These are phyloP conservation scores for Takifugu rubripes DNA, from an alignment of 2,797 vertebrate genomes.

Conservation along the genomic window DNA sequence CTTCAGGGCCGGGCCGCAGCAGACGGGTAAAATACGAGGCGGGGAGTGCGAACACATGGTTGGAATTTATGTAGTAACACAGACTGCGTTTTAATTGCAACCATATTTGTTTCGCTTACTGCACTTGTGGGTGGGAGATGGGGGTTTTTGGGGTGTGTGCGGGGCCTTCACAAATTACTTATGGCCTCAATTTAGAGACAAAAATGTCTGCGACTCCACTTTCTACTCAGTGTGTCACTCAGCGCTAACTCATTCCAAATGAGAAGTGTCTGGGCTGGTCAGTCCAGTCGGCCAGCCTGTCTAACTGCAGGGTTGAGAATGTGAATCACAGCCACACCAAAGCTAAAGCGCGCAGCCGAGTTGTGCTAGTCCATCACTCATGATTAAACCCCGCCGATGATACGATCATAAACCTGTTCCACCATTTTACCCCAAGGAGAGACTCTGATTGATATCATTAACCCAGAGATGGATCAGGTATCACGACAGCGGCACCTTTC, in stretches of 20 bases:
- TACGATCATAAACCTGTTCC: too few relatives aligned
- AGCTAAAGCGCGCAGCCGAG: conserved; percentile 12
- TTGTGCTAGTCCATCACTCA: too few relatives aligned
- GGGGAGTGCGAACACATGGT: conserved; percentile 29
- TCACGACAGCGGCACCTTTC: too few relatives aligned
- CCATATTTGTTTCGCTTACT: conserved; percentile 45
- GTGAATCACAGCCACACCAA: conserved; percentile 37
- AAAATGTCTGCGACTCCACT: conserved; percentile 21
- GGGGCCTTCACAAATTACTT: conserved; percentile 34
- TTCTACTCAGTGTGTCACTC: conserved; percentile 43
- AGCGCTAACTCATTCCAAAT: conserved; percentile 39
- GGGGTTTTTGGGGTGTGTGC: conserved; percentile 21
- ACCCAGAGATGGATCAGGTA: too few relatives aligned
- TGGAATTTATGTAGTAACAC: conserved; percentile 30
- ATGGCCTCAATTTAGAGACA: conserved; percentile 15
- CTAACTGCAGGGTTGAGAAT: conserved; percentile 20
- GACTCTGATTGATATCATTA: too few relatives aligned
- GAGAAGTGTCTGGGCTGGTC: conserved; percentile 24
- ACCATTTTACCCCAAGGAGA: too few relatives aligned
- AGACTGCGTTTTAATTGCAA: conserved; percentile 52
- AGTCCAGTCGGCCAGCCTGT: conserved; percentile 22
- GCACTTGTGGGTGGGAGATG: conserved; percentile 33
- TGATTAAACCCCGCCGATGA: too few relatives aligned
- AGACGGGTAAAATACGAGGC: conserved; percentile 10
- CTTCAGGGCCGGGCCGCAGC: neutral